Percentiles rank a stretch among this genome's conserved stretches.
phyloP scores from a whole-genome alignment of 2,797 vertebrate genomes.

The Catharus ustulatus region DNA sequence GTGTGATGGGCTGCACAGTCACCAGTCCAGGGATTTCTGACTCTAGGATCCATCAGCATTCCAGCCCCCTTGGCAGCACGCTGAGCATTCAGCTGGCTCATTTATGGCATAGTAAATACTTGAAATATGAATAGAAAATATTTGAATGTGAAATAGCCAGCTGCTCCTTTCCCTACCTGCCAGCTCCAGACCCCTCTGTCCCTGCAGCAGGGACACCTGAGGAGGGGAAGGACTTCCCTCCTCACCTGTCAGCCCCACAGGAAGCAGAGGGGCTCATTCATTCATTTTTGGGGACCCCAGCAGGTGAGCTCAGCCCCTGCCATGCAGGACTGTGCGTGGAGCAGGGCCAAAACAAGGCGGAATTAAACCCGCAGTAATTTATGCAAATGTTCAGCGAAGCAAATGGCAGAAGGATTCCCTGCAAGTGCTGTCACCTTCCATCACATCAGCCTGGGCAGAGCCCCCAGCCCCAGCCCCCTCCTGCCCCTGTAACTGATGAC shows the following conservation, averaged over 20 bases:
- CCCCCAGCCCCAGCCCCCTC: not conserved
- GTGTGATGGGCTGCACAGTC: not conserved
- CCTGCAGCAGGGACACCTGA: not conserved
- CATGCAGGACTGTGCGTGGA: not conserved
- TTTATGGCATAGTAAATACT: not conserved
- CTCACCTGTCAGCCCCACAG: not conserved
- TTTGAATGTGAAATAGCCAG: fast-evolving
- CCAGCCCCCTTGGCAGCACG: not conserved
- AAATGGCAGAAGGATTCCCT: constrained; percentile 63
- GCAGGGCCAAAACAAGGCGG: not conserved
- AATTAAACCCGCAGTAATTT: not conserved
- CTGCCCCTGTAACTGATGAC: not conserved
- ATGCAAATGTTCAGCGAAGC: not conserved
- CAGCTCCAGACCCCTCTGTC: not conserved
- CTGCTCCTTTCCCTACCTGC: not conserved
- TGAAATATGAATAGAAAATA: not conserved
- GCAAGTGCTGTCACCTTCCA: constrained; percentile 61
- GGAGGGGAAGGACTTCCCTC: not conserved
- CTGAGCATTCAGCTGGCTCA: not conserved
- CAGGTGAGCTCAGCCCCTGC: not conserved
- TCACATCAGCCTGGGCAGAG: constrained; percentile 28
- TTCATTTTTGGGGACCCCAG: not conserved
- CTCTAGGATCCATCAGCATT: not conserved
- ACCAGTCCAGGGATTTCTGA: not conserved
- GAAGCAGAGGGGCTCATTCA: not conserved